phyloP scores from a whole-genome alignment of 2,797 vertebrate species.

The Otus scops region DNA sequence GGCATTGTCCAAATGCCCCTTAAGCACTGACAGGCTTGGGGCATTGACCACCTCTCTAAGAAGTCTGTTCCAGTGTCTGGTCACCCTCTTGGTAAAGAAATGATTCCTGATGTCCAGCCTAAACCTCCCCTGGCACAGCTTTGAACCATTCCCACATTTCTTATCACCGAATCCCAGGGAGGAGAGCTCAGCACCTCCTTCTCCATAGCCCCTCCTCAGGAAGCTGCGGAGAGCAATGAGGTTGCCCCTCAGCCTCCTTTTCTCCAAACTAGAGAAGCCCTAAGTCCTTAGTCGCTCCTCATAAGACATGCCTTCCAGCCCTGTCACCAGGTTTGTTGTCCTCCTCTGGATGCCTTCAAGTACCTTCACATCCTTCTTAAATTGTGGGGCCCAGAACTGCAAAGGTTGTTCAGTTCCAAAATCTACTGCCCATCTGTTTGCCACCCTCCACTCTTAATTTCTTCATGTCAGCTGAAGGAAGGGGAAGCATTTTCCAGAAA shows the following conservation, averaged over 20 bases:
- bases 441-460: not conserved
- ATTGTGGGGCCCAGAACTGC: not conserved
- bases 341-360: not conserved
- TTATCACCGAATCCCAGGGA: not conserved
- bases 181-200: not conserved
- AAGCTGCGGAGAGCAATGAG: not conserved
- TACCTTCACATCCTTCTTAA: not conserved
- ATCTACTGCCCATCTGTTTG: not conserved
- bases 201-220: not conserved
- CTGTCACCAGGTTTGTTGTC: not conserved
- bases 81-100: not conserved
- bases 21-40: not conserved
- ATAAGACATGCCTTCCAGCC: not conserved
- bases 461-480: not conserved
- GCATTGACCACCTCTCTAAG: not conserved
- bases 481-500: not conserved
- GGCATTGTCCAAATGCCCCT: not conserved
- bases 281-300: not conserved
- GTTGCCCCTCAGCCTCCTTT: not conserved
- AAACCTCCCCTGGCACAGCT: not conserved
- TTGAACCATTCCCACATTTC: rapidly evolving
- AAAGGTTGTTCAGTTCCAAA: not conserved
- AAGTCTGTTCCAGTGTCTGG: not conserved
- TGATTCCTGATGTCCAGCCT: not conserved
- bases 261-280: not conserved